These are phyloP conservation scores for Pterocles burchelli DNA, from an alignment of 2,113 vertebrate species.

Conservation along the genomic window DNA sequence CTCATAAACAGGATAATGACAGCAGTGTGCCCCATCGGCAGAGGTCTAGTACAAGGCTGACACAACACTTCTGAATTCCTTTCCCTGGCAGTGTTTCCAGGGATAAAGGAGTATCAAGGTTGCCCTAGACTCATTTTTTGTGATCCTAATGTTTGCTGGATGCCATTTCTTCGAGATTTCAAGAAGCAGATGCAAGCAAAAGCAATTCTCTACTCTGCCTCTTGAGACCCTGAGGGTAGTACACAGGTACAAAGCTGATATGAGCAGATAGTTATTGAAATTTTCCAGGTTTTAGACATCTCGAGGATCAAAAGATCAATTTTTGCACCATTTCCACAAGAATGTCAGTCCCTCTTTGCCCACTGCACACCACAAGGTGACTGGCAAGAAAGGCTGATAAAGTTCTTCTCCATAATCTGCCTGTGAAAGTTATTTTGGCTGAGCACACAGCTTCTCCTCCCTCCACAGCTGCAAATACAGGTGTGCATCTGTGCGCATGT, in stretches of 20 bases:
- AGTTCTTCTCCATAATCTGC: background rate
- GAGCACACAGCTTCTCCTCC: background rate
- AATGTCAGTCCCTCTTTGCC: background rate
- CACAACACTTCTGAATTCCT: background rate
- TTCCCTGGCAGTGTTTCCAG: background rate
- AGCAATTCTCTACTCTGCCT: background rate
- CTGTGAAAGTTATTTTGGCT: background rate
- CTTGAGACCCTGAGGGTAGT: background rate
- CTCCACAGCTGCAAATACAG: background rate
- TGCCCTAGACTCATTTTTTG: background rate
- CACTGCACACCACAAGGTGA: background rate
- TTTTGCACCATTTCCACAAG: background rate
- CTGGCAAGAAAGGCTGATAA: background rate
- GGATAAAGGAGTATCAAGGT: background rate
- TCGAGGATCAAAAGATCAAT: background rate
- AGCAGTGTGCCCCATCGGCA: background rate
- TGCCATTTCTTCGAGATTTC: background rate
- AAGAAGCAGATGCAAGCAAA: background rate
- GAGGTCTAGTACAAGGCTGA: background rate
- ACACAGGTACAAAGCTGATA: background rate
- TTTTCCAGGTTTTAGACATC: background rate
- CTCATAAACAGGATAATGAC: background rate
- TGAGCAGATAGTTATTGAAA: background rate
- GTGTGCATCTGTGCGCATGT: accelerated
- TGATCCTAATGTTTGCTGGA: background rate